Percentiles rank a stretch among this genome's conserved stretches.
Evolutionary conservation across 92 coral and sea anemone species (phyloP).

Genomic region (Epizoanthus fatuus): DNA sequence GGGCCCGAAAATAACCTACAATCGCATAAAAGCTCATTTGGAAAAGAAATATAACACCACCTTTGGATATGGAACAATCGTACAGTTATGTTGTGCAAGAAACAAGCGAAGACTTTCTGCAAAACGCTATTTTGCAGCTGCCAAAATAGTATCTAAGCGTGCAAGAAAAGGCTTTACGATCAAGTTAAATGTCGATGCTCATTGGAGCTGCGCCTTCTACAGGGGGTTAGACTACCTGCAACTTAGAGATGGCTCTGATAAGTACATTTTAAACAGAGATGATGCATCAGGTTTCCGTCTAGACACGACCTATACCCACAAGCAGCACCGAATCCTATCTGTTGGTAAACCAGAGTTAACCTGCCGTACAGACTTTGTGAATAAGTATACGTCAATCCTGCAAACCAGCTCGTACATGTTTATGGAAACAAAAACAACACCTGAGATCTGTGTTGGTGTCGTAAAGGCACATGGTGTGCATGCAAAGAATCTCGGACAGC

Average conservation of each 20-base stretch:
- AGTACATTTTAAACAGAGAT: constrained; percentile 33
- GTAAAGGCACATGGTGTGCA: constrained; percentile 30
- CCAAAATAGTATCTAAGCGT: constrained; percentile 19
- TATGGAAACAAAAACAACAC: constrained; percentile 27
- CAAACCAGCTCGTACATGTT: constrained; percentile 51
- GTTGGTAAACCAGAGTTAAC: constrained; percentile 45
- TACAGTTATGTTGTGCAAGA: constrained; percentile 38
- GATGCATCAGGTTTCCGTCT: constrained; percentile 44
- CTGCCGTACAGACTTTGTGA: constrained; percentile 54
- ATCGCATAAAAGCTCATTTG: constrained; percentile 22
- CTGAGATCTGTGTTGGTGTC: constrained; percentile 36
- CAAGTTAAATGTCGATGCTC: constrained; percentile 44
- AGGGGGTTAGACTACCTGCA: constrained; percentile 38
- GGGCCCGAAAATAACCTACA: constrained; percentile 42
- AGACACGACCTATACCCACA: constrained; percentile 50
- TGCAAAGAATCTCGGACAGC: constrained; percentile 34
- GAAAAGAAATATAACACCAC: constrained; percentile 35
- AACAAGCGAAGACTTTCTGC: constrained; percentile 46
- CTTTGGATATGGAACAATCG: constrained; percentile 49
- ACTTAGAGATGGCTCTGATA: constrained; percentile 33
- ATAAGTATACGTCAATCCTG: constrained; percentile 43
- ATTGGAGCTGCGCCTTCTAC: constrained; percentile 47
- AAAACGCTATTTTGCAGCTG: constrained; percentile 38
- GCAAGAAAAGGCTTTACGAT: constrained; percentile 48
- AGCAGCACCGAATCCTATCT: constrained; percentile 23